Evolutionary conservation across 2,113 vertebrate species (phyloP).

Genomic region (Varanus salvator): DNA sequence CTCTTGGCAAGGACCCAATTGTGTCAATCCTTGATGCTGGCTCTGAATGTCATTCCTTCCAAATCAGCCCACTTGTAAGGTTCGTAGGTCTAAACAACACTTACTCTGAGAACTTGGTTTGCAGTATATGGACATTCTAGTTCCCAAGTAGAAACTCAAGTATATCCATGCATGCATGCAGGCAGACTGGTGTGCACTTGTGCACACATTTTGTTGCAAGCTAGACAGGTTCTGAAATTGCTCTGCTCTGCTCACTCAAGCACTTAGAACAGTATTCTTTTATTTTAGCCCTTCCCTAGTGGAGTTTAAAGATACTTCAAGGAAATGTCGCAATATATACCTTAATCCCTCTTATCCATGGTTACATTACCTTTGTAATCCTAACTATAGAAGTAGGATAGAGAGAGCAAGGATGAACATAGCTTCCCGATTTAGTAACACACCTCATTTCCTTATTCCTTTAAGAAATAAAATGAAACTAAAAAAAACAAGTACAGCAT

Average conservation of each 20-base stretch:
- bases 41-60: neutral
- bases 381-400: neutral
- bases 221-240: slow-evolving; percentile 5
- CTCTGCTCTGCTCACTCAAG: neutral
- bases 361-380: neutral
- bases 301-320: neutral
- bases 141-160: neutral
- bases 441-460: neutral
- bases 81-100: neutral
- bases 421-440: neutral
- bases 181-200: neutral
- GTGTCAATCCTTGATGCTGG: no score
- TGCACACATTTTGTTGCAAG: neutral
- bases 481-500: neutral
- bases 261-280: neutral
- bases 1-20: no score
- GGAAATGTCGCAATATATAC: neutral
- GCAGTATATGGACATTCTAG: slow-evolving; percentile 5
- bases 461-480: neutral
- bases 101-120: neutral
- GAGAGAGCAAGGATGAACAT: neutral
- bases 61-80: neutral
- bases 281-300: neutral
- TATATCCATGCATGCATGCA: neutral
- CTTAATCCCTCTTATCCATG: neutral